Evolutionary conservation across 2,113 vertebrate genomes (phyloP).

Genomic region (Hucho hucho): DNA sequence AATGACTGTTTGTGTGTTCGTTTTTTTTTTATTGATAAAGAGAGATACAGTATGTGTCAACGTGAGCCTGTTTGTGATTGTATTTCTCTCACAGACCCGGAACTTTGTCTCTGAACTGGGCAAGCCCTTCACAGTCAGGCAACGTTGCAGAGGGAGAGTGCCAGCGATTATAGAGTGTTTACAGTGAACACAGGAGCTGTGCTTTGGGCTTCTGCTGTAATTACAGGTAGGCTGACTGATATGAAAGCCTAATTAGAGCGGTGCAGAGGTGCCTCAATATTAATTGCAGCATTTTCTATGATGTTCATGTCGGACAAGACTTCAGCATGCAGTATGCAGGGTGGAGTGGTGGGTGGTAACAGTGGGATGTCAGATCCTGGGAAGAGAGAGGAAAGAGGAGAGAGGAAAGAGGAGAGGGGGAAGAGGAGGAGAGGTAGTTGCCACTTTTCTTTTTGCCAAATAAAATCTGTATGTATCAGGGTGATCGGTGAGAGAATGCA

Average conservation of each 20-base stretch:
- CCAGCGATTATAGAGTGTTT: conserved; percentile 58
- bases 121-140: conserved; percentile 27
- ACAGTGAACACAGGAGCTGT: conserved; percentile 44
- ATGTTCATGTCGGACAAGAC: conserved; percentile 43
- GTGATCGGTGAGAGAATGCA: not conserved
- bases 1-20: too few species aligned
- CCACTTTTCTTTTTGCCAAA: too few species aligned
- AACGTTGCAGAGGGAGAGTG: conserved; percentile 34
- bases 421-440: not conserved
- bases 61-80: not conserved
- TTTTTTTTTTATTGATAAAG: too few species aligned
- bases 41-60: too few species aligned
- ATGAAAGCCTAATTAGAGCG: conserved; percentile 68
- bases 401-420: too few species aligned
- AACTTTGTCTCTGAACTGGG: conserved; percentile 21
- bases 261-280: conserved; percentile 56
- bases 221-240: conserved; percentile 61
- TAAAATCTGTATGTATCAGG: not conserved
- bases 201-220: conserved; percentile 38
- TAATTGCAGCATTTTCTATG: conserved; percentile 59
- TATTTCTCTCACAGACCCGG: conserved; percentile 1
- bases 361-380: conserved; percentile 16
- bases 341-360: conserved; percentile 55
- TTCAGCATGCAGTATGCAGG: conserved; percentile 34
- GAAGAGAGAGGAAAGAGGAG: conserved; percentile 1